Conservation (phyloP, 2,888 invertebrate species). For the Heliconius sara region DNA sequence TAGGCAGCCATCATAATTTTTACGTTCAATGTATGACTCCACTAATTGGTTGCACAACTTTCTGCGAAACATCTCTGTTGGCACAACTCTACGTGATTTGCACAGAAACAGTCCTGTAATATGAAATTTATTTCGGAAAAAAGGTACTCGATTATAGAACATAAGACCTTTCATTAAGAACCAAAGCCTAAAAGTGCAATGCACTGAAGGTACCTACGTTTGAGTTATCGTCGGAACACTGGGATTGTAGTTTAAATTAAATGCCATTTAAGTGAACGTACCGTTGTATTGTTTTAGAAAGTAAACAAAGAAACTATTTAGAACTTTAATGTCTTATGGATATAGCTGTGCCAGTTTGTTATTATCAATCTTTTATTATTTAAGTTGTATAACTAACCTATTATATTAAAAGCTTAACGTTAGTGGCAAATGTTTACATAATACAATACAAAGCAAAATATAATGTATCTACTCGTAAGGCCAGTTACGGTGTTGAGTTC, state of each 20-base stretch:
- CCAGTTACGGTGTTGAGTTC: too few relatives aligned
- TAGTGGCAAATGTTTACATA: background rate
- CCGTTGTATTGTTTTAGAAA: conserved; percentile 72
- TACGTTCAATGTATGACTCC: conserved; percentile 53
- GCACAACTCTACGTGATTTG: conserved; percentile 61
- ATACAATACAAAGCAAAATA: too few relatives aligned
- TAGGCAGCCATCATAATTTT: conserved; percentile 46
- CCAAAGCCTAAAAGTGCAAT: conserved; percentile 47
- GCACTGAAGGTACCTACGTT: conserved; percentile 50
- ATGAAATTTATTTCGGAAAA: conserved; percentile 45
- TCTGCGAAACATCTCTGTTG: conserved; percentile 60
- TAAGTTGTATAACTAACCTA: background rate
- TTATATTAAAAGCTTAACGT: background rate
- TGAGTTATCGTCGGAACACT: conserved; percentile 61
- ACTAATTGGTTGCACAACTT: conserved; percentile 74
- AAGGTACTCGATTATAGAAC: conserved; percentile 47
- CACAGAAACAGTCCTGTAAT: conserved; percentile 53
- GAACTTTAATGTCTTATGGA: conserved; percentile 35
- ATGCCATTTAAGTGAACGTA: conserved; percentile 69
- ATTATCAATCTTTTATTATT: background rate
- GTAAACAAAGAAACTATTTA: conserved; percentile 56
- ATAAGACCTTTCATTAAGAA: conserved; percentile 49
- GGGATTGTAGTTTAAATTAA: conserved; percentile 72
- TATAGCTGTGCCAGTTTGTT: conserved; percentile 20
- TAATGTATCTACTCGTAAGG: too few relatives aligned